A percentile compares a stretch with the other conserved stretches of the same genome.
These are phyloP conservation scores for Chrysogorgia sp. DNA, from an alignment of 92 coral and sea anemone genomes.

Conservation along the genomic window DNA sequence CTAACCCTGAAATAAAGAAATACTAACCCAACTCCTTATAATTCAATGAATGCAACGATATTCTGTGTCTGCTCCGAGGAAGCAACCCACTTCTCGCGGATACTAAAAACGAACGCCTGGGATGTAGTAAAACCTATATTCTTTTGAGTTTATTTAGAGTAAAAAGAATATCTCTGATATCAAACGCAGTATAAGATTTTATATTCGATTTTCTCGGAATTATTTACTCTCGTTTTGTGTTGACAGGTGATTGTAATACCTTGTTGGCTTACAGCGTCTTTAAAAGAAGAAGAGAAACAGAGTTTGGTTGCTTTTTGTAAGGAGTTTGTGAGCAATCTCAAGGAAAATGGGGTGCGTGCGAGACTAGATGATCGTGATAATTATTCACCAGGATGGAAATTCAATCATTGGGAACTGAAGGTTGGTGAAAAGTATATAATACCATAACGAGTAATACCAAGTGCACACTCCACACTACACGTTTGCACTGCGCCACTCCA, in stretches of 20 bases:
- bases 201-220: background rate
- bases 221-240: background rate
- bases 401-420: conserved; percentile 99
- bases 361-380: conserved; percentile 86
- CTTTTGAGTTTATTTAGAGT: background rate
- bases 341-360: conserved; percentile 72
- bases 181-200: too few species aligned
- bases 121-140: background rate
- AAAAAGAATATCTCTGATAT: too few species aligned
- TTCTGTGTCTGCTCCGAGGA: too few species aligned
- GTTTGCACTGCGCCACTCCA: conserved; percentile 2
- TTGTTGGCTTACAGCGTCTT: conserved; percentile 85
- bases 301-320: conserved; percentile 66
- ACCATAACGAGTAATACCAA: background rate
- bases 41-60: too few species aligned
- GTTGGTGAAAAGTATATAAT: conserved; percentile 38
- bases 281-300: conserved; percentile 71
- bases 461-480: background rate
- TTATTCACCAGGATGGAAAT: conserved; percentile 98
- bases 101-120: background rate
- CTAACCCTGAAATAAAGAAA: too few species aligned
- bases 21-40: too few species aligned
- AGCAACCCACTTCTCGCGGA: too few species aligned
- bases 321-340: conserved; percentile 67
- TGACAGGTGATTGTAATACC: conserved; percentile 82